Base-by-base conservation (phyloP, 2,113 vertebrate species). In the Agapornis roseicollis region DNA sequence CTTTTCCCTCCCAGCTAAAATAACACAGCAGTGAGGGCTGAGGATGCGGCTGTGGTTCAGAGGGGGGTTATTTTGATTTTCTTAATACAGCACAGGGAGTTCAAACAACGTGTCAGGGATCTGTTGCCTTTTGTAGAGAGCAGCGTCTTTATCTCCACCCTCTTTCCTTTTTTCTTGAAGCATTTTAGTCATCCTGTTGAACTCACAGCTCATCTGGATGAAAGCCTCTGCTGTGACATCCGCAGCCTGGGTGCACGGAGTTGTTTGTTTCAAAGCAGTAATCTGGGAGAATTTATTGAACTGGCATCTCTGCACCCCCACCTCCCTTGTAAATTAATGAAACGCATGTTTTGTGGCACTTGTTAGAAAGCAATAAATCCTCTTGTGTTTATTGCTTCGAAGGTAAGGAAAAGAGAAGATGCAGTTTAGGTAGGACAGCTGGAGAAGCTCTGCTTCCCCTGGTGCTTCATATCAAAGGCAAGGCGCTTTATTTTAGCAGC, bases 151-250 rank as follows among this genome's bases (percentile, higher is more conserved):
- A 52, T 87, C 85, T 80, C 82, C 80, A 76, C 92, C 92, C 79
- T 66, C n/a, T 65, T 44, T 31, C 29, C 11, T 49, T 44, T 50
- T 95, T 94, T 93, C 80, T 93, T 85, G 90, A 97, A 95, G 90
- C 65, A 46, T 96, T 96, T 93, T 93, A 96, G 60, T 94, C 78
- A 70, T 93, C 92, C 86, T 66, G 44, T 93, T 18, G 70, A 90
- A 76, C 9, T 37, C 68, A 35, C 15, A 79, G 78, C 89, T 97
- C 93, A 92, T 96, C 89, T 94, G 96, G 96, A 97, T 97, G 94
- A 97, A 97, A 97, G 97, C 96, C 49, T 95, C 69, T 68, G 41
- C 85, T 81, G 83, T 94, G 96, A 94, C 96, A 94, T 91, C 77
- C 85, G 44, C 52, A 90, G 91, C 83, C 82, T 19, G 41, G 74